These are phyloP conservation scores for Phycodurus eques DNA, from an alignment of 2,113 vertebrate species.

Conservation along the genomic window DNA sequence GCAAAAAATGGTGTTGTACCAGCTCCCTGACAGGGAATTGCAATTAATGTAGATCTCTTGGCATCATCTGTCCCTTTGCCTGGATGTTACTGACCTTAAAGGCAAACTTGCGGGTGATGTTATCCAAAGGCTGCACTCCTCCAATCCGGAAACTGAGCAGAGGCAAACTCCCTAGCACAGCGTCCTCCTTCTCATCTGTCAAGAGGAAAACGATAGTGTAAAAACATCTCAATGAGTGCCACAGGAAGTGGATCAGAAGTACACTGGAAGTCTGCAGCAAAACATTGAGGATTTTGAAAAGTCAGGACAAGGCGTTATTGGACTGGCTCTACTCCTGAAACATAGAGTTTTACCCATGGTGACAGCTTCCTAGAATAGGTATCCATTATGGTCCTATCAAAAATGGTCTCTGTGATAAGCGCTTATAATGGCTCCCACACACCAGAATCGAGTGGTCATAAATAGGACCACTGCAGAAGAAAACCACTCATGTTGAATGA, in stretches of 20 bases:
- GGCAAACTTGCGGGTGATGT: constrained; percentile 89
- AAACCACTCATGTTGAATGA: constrained; percentile 33
- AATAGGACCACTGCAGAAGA: constrained; percentile 3
- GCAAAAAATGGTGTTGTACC: not conserved
- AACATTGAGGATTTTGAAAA: not conserved
- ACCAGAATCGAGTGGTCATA: constrained; percentile 2
- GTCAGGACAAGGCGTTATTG: constrained; percentile 12
- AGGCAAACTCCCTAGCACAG: constrained; percentile 87
- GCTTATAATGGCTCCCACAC: constrained; percentile 23
- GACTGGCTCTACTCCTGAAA: constrained; percentile 14
- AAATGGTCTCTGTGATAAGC: constrained; percentile 34
- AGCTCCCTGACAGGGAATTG: not conserved
- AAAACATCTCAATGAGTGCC: not conserved
- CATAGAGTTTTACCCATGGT: constrained; percentile 31
- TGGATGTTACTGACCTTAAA: constrained; percentile 87
- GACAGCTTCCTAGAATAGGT: constrained; percentile 58
- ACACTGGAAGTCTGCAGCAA: not conserved
- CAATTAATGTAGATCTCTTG: not conserved
- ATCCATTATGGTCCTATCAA: constrained; percentile 53
- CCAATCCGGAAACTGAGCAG: constrained; percentile 89
- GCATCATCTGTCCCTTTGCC: not conserved
- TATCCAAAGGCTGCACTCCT: constrained; percentile 82
- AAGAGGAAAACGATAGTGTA: not conserved
- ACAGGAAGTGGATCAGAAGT: not conserved
- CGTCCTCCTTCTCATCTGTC: constrained; percentile 92